Evolutionary conservation across 2,797 vertebrate genomes (phyloP).

Genomic region (Betta splendens): DNA sequence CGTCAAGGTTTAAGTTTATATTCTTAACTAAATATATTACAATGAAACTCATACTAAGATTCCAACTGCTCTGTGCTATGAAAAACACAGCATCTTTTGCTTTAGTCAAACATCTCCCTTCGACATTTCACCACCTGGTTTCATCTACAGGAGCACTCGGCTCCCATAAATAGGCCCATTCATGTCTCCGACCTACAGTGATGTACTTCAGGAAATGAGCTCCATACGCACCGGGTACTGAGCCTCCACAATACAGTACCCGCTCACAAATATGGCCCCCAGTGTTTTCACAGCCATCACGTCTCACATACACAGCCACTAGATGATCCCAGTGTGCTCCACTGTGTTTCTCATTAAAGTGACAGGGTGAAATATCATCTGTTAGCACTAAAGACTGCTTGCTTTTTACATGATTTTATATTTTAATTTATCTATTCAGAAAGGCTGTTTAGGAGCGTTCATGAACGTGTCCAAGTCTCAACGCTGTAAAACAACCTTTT

Average conservation of each 20-base stretch:
- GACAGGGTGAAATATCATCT: conserved; percentile 3
- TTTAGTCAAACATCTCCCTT: conserved; percentile 16
- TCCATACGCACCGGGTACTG: conserved; percentile 52
- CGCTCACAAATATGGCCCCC: conserved; percentile 42
- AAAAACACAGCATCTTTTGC: conserved; percentile 3
- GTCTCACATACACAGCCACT: conserved; percentile 36
- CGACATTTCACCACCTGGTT: conserved; percentile 47
- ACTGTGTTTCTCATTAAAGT: conserved; percentile 22
- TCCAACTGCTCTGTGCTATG: conserved; percentile 10
- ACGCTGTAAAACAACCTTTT: not conserved
- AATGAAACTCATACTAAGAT: not conserved
- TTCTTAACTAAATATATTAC: not conserved
- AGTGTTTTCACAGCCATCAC: conserved; percentile 52
- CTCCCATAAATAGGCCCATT: conserved; percentile 61
- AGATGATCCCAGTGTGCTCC: conserved; percentile 27
- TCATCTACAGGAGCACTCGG: conserved; percentile 39
- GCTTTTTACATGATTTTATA: conserved; percentile 9
- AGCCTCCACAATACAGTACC: conserved; percentile 48
- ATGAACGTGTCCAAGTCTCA: not conserved
- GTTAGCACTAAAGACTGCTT: conserved; percentile 1
- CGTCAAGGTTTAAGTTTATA: too few relatives aligned
- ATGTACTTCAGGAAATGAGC: conserved; percentile 70
- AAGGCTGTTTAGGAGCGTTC: not conserved
- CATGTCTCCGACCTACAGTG: conserved; percentile 48
- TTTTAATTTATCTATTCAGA: too few relatives aligned